These are phyloP conservation scores for Cyclophora albipunctata DNA, from an alignment of 2,888 invertebrate species.

Conservation along the genomic window DNA sequence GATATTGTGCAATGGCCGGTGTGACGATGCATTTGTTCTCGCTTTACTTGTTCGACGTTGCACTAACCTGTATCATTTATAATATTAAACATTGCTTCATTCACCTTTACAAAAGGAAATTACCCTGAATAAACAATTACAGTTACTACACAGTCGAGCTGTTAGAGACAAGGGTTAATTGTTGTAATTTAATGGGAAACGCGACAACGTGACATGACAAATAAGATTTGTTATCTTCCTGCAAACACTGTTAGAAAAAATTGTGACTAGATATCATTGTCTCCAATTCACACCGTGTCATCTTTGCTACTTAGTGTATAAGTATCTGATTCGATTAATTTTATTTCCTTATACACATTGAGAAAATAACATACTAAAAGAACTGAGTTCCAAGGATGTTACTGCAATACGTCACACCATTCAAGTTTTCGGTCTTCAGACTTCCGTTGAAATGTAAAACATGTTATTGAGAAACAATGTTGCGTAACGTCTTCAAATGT, in stretches of 20 bases:
- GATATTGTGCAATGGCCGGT: constrained; percentile 31
- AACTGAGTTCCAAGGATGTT: no score
- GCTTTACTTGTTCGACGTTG: constrained; percentile 20
- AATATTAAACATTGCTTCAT: constrained; percentile 17
- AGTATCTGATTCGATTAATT: no score
- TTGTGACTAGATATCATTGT: constrained; percentile 5
- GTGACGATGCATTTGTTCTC: constrained; percentile 31
- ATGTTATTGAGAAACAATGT: background rate
- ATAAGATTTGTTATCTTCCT: constrained; percentile 5
- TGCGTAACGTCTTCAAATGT: background rate
- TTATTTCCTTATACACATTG: no score
- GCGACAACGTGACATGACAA: constrained; percentile 10
- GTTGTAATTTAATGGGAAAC: constrained; percentile 10
- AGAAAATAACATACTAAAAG: no score
- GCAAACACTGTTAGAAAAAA: constrained; percentile 6
- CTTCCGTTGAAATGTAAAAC: no score
- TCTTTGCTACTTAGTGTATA: background rate
- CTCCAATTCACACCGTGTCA: background rate
- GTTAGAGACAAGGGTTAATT: constrained; percentile 12
- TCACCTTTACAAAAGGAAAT: constrained; percentile 11
- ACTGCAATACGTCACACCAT: no score
- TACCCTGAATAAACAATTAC: constrained; percentile 5
- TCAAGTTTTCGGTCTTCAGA: no score
- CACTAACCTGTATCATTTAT: constrained; percentile 17
- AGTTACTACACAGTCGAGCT: constrained; percentile 6